Evolutionary conservation across 2,888 invertebrate species (phyloP).

Genomic region (Listrodromus nycthemerus): DNA sequence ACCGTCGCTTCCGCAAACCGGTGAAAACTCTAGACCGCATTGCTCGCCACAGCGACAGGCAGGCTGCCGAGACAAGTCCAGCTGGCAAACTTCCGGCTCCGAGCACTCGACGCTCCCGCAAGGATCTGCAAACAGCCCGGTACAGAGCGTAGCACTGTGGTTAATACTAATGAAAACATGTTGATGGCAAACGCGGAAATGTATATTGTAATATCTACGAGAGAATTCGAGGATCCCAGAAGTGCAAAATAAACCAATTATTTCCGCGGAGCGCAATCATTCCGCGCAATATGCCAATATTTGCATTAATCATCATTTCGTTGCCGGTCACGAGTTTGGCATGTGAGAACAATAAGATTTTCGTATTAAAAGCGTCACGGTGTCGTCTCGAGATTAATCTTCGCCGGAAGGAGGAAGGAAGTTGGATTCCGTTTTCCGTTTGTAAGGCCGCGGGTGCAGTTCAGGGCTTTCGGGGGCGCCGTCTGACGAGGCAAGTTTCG

Average conservation of each 20-base stretch:
- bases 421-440: conserved; percentile 82
- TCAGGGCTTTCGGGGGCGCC: conserved; percentile 65
- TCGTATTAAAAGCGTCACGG: conserved; percentile 42
- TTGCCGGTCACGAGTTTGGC: not conserved
- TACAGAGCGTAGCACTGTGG: conserved; percentile 43
- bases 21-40: conserved; percentile 90
- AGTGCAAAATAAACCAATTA: not conserved
- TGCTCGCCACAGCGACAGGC: conserved; percentile 92
- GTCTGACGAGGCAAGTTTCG: conserved; percentile 81
- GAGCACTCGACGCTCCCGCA: conserved; percentile 92
- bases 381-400: conserved; percentile 80
- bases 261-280: not conserved
- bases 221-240: conserved; percentile 7
- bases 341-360: not conserved
- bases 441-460: conserved; percentile 71
- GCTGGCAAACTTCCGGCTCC: conserved; percentile 92
- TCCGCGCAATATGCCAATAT: not conserved
- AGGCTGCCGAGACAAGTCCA: conserved; percentile 91
- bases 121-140: conserved; percentile 89
- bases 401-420: conserved; percentile 79
- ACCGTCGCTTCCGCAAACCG: conserved; percentile 92
- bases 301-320: not conserved
- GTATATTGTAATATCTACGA: conserved; percentile 25
- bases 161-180: conserved; percentile 64
- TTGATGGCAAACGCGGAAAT: conserved; percentile 42